Conservation (phyloP, 1,140 invertebrate genomes). For the Tachypleus tridentatus region DNA sequence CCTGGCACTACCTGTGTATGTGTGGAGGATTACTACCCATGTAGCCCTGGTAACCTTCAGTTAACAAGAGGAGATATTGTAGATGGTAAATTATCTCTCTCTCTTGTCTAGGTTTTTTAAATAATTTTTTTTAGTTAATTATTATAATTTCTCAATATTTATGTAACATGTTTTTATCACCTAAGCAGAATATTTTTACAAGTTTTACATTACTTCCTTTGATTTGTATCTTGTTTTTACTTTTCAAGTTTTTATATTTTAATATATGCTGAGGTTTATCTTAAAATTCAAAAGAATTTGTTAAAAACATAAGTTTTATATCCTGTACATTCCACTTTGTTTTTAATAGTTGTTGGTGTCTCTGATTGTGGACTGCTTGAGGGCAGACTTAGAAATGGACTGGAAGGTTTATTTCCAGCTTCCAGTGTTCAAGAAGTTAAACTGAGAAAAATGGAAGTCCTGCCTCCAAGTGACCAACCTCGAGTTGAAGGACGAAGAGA, state of each 20-base stretch:
- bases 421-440: constrained; percentile 82
- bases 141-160: too few species aligned
- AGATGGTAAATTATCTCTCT: constrained; percentile 45
- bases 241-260: too few species aligned
- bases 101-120: too few species aligned
- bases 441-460: constrained; percentile 40
- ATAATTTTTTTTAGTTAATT: too few species aligned
- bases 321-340: too few species aligned
- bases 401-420: constrained; percentile 67
- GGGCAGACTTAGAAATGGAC: constrained; percentile 53
- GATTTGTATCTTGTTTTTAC: too few species aligned
- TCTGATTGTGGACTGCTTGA: constrained; percentile 65
- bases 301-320: too few species aligned
- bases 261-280: too few species aligned
- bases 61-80: constrained; percentile 67
- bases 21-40: constrained; percentile 22
- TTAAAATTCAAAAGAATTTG: too few species aligned
- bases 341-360: constrained; percentile 60
- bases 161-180: too few species aligned
- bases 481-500: constrained; percentile 23
- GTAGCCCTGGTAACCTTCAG: constrained; percentile 20
- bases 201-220: too few species aligned
- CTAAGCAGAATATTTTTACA: too few species aligned
- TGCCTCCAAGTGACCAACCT: constrained; percentile 5
- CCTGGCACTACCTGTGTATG: constrained; percentile 70